Percentiles rank a stretch among this genome's conserved stretches.
phyloP scores from a whole-genome alignment of 2,888 invertebrate genomes.

The Trissonchulus latispiculum region DNA sequence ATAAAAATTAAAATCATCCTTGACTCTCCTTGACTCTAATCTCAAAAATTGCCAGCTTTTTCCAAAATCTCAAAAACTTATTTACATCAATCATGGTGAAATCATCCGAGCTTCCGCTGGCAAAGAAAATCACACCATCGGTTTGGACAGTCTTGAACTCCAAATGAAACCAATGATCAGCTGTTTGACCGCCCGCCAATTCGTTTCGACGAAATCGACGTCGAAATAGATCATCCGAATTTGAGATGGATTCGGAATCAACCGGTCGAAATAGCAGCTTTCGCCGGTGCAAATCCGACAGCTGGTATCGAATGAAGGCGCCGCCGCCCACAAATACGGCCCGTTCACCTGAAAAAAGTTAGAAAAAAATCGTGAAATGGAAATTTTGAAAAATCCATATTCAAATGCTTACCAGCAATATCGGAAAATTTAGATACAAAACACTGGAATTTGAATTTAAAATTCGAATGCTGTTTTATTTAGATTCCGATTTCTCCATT shows the following conservation, averaged over 20 bases:
- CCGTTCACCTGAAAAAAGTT: constrained; percentile 58
- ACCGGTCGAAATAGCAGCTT: constrained; percentile 60
- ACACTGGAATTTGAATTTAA: no score
- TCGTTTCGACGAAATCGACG: background rate
- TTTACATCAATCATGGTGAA: constrained; percentile 67
- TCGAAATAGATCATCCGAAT: constrained; percentile 15
- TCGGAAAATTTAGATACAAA: no score
- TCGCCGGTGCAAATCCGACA: constrained; percentile 68
- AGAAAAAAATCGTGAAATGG: no score
- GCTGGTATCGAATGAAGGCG: constrained; percentile 63
- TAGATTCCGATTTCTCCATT: no score
- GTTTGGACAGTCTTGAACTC: constrained; percentile 67
- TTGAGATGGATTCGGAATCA: constrained; percentile 1
- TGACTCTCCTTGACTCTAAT: no score
- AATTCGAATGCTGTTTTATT: no score
- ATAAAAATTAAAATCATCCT: no score
- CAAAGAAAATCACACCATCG: constrained; percentile 71
- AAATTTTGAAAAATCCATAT: no score
- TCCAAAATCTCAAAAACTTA: no score
- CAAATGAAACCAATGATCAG: constrained; percentile 44
- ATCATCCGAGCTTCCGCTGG: constrained; percentile 68
- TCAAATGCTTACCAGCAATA: no score
- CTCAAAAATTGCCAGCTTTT: no score
- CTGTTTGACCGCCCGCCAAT: background rate
- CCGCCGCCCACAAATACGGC: constrained; percentile 67